These are phyloP conservation scores for Dipodomys ordii DNA, from an alignment of 2,113 vertebrate species.

Conservation along the genomic window DNA sequence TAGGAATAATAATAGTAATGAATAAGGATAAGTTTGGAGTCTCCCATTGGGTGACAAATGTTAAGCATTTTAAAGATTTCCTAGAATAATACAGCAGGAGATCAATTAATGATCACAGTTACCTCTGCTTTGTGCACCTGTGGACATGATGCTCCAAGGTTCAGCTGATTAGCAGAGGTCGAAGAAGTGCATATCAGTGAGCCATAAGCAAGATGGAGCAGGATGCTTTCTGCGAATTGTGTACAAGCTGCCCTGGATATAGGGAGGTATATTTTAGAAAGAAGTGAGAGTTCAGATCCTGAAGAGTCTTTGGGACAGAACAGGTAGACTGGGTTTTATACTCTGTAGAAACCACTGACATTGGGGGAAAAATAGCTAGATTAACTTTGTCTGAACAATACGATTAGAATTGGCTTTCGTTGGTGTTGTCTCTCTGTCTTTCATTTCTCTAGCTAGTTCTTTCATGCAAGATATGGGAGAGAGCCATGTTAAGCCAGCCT, in stretches of 20 bases:
- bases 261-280: neutral
- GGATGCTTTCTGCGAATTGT: neutral
- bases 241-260: neutral
- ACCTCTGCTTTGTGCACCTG: neutral
- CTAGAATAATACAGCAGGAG: neutral
- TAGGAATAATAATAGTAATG: neutral
- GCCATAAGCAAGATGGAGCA: neutral
- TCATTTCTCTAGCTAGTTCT: neutral
- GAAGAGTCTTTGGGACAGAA: neutral
- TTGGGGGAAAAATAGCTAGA: accelerated
- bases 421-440: neutral
- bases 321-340: neutral
- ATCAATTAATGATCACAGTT: neutral
- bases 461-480: neutral
- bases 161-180: neutral
- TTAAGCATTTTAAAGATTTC: neutral
- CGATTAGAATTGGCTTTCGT: neutral
- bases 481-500: neutral
- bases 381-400: neutral
- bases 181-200: neutral
- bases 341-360: neutral
- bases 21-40: neutral
- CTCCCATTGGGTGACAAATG: neutral
- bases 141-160: neutral
- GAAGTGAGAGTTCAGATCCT: neutral